phyloP scores from a whole-genome alignment of 2,797 vertebrate species.

The Coracias cyanogaster region DNA sequence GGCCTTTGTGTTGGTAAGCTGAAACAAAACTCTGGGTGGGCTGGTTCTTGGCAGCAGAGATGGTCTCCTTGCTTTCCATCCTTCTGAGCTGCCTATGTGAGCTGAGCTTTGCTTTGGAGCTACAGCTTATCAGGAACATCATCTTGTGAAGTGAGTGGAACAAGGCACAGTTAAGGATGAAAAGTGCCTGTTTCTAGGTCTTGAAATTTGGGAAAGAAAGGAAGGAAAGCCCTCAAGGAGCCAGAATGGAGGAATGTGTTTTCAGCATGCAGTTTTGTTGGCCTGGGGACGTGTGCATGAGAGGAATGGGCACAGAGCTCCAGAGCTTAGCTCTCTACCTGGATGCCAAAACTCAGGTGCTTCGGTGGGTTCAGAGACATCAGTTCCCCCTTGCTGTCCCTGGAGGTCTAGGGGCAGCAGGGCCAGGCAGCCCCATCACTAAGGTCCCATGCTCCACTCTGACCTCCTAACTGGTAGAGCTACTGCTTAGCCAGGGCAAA shows the following conservation, averaged over 20 bases:
- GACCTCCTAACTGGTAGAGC: background rate
- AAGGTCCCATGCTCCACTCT: rapidly evolving
- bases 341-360: background rate
- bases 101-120: background rate
- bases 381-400: background rate
- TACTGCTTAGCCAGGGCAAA: background rate
- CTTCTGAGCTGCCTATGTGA: background rate
- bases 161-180: background rate
- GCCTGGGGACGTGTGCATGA: rapidly evolving
- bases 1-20: background rate
- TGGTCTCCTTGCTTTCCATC: background rate
- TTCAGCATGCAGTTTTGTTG: background rate
- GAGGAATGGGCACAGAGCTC: background rate
- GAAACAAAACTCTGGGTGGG: background rate
- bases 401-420: background rate
- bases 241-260: background rate
- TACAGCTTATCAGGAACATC: background rate
- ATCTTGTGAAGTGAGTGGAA: background rate
- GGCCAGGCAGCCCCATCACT: background rate
- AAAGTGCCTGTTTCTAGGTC: background rate
- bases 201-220: background rate
- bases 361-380: background rate
- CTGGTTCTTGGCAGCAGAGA: background rate
- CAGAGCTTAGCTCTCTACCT: background rate
- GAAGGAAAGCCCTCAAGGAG: background rate